phyloP scores from a whole-genome alignment of 2,113 vertebrate species.

The Otocyon megalotis region DNA sequence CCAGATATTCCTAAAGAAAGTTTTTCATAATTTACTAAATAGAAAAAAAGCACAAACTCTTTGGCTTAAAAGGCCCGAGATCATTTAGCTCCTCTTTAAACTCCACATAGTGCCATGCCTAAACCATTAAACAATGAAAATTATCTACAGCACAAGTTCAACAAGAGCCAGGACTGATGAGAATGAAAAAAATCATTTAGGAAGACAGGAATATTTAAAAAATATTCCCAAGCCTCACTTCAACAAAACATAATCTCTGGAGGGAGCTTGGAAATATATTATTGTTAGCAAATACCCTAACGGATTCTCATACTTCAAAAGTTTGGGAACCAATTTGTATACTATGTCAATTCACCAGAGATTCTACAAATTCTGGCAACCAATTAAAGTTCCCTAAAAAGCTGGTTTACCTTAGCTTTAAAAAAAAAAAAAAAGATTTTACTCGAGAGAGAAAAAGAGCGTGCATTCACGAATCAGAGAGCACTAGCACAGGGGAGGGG shows the following conservation, averaged over 20 bases:
- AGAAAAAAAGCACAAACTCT: conserved; percentile 23
- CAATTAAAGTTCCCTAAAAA: conserved; percentile 38
- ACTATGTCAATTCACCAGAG: background rate
- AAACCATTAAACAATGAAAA: background rate
- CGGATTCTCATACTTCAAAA: background rate
- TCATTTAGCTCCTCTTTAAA: background rate
- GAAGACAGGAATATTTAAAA: background rate
- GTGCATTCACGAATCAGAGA: too few species aligned
- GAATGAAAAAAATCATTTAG: background rate
- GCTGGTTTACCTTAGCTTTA: background rate
- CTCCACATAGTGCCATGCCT: background rate
- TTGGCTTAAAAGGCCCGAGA: background rate
- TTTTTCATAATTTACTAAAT: conserved; percentile 16
- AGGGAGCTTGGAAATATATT: background rate
- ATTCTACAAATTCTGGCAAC: conserved; percentile 25
- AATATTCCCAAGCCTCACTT: background rate
- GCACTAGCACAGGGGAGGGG: too few species aligned
- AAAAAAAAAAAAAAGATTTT: too few species aligned
- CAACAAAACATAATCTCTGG: conserved; percentile 9
- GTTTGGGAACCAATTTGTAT: background rate
- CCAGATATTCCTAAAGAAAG: background rate
- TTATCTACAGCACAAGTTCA: background rate
- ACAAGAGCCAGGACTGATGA: background rate
- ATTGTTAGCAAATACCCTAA: background rate
- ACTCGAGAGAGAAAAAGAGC: too few species aligned